These are phyloP conservation scores for Caenorhabditis remanei DNA, from an alignment of 1,140 invertebrate genomes.

Conservation along the genomic window DNA sequence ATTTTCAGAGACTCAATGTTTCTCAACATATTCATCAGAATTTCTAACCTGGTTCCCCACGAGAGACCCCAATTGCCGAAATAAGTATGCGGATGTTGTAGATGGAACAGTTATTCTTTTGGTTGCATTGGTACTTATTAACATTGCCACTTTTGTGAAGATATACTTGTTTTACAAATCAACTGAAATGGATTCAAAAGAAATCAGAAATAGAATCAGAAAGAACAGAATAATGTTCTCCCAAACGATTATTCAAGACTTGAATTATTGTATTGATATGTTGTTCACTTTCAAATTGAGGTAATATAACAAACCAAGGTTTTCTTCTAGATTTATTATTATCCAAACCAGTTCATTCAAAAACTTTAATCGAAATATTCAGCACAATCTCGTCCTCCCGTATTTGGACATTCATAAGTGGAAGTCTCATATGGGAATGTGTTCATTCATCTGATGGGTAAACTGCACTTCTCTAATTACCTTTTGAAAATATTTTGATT, in stretches of 20 bases:
- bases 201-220: neutral
- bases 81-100: neutral
- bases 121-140: neutral
- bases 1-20: neutral
- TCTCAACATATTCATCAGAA: neutral
- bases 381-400: neutral
- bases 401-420: neutral
- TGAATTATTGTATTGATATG: constrained; percentile 1
- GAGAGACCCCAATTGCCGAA: neutral
- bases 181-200: constrained; percentile 17
- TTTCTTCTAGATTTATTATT: no score
- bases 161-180: neutral
- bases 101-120: neutral
- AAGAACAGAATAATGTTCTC: neutral
- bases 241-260: constrained; percentile 2
- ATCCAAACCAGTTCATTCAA: neutral
- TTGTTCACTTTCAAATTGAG: constrained; percentile 1
- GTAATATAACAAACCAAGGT: neutral
- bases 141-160: neutral
- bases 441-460: constrained; percentile 23
- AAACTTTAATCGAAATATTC: neutral
- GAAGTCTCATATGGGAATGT: constrained; percentile 1
- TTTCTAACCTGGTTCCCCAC: neutral
- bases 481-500: neutral
- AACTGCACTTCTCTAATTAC: neutral